Base-by-base conservation (phyloP, 1,140 invertebrate species). In the Euura saliciscinereae region DNA sequence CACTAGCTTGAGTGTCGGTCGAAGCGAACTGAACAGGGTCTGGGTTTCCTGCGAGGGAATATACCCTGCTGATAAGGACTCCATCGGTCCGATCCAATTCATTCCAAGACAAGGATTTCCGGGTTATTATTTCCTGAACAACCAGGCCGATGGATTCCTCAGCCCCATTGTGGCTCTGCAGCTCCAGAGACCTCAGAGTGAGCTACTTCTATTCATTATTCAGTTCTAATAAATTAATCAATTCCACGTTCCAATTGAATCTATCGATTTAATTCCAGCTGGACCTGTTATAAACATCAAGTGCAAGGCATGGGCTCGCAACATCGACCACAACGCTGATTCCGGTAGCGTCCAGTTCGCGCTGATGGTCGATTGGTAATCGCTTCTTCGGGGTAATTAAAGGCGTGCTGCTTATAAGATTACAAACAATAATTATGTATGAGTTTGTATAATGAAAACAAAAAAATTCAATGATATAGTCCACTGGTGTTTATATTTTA, bases 301-400 rank as follows among this genome's bases (percentile, higher is more conserved):
- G 82, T 98, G 96, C 87, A 94, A 93, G 82, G 95, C 95, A 6
- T 97, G 95, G 94, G 95, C 96, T 67, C 91, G 90, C 77, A 97
- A 97, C 86, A 97, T 98, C 71, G 85, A 88, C 7, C 94, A 96
- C 79, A 92, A 94, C 83, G 89, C 93, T 71, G 90, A 91, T 80
- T 94, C 96, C n/a, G 90, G 92, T 78, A 92, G 94, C 45, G 95
- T 97, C 13, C 95, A 97, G 84, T 97, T 97, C 83, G 96, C 97
- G 86, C 84, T 98, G 45, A 90, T 97, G 87, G 92, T 97, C 75
- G 95, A 97, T 88, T 97, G 94, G 28, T 28, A 28, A 28, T 28
- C 28, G 28, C 28, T 28, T 28, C 28, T 28, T 28, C 28, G 28
- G 28, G 28, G 28, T 28, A 28, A 28, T 28, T 1, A 1, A 1